A percentile compares a stretch with the other conserved stretches of the same genome.
Evolutionary conservation across 2,113 vertebrate genomes (phyloP).

Genomic region (Hystrix cristata): DNA sequence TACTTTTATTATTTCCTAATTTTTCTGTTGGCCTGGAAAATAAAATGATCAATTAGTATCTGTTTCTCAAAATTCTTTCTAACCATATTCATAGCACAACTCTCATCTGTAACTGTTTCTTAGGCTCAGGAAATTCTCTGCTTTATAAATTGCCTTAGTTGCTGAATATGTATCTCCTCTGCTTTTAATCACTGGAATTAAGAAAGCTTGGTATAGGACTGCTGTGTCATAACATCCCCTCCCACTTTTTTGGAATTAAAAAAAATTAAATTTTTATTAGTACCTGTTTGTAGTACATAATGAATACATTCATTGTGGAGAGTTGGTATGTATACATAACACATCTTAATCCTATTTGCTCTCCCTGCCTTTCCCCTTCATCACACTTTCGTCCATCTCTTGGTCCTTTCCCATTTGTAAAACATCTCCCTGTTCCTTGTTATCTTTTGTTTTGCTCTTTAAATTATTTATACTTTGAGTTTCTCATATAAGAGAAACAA

Average conservation of each 20-base stretch:
- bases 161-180: background rate
- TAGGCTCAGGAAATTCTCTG: background rate
- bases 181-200: background rate
- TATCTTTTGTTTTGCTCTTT: background rate
- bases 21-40: background rate
- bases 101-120: background rate
- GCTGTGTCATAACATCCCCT: background rate
- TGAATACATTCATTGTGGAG: background rate
- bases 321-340: background rate
- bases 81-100: background rate
- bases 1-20: conserved; percentile 38
- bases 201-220: background rate
- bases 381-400: too few species aligned
- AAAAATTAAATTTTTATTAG: background rate
- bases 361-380: background rate
- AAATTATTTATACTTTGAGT: background rate
- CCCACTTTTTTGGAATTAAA: background rate
- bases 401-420: background rate
- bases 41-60: background rate
- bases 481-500: background rate
- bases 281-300: background rate
- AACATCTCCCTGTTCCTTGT: background rate
- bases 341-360: background rate
- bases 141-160: background rate
- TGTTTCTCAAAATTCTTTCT: background rate